These are phyloP conservation scores for Drepanosiphum platanoidis DNA, from an alignment of 2,888 invertebrate species.

Conservation along the genomic window DNA sequence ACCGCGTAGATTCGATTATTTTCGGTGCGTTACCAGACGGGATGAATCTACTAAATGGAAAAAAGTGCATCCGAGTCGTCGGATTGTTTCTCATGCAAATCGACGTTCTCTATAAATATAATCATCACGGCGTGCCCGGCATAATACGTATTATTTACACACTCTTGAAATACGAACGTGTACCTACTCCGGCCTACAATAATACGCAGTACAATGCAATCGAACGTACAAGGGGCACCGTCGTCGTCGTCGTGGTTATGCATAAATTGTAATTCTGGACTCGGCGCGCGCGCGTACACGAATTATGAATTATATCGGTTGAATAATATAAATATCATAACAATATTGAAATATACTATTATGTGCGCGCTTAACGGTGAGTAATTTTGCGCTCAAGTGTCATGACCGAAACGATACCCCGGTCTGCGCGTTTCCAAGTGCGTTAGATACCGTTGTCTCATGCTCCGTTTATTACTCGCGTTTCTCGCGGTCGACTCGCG, in stretches of 20 bases:
- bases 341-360: background rate
- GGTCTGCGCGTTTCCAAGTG: slow-evolving; percentile 5
- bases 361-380: slow-evolving; percentile 23
- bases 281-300: background rate
- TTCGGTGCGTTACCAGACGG: background rate
- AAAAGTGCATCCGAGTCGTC: background rate
- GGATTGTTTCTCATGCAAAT: slow-evolving; percentile 22
- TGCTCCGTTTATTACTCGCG: slow-evolving; percentile 47
- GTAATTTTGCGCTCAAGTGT: slow-evolving; percentile 28
- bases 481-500: slow-evolving; percentile 14
- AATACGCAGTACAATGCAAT: background rate
- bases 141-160: background rate
- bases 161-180: too few species aligned
- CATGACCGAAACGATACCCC: slow-evolving; percentile 37
- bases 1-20: slow-evolving; percentile 34
- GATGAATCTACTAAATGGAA: background rate
- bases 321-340: slow-evolving; percentile 14
- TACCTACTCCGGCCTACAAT: background rate
- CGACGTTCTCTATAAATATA: background rate
- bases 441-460: slow-evolving; percentile 39
- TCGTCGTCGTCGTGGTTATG: too few species aligned
- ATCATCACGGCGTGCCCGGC: background rate
- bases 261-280: background rate
- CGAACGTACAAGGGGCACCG: background rate
- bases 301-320: slow-evolving; percentile 38